A percentile compares a stretch with the other conserved stretches of the same genome.
phyloP scores from a whole-genome alignment of 2,797 vertebrate genomes.

The Tauraco hartlaubi region DNA sequence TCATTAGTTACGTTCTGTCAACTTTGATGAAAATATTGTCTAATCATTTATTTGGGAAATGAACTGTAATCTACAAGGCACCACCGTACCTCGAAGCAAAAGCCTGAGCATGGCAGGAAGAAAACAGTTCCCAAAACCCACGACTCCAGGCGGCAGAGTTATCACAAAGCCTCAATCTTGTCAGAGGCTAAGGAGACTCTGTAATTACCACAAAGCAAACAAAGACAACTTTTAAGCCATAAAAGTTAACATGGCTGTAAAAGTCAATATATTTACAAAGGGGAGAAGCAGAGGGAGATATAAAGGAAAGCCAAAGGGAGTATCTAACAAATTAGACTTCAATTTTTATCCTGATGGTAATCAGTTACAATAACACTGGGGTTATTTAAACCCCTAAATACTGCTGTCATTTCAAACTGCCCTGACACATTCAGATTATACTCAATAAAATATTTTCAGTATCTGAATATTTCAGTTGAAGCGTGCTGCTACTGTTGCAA shows the following conservation, averaged over 20 bases:
- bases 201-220: constrained; percentile 37
- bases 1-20: background rate
- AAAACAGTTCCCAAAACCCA: constrained; percentile 7
- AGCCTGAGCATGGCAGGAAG: background rate
- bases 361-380: constrained; percentile 23
- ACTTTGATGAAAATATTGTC: background rate
- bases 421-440: background rate
- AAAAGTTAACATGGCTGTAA: constrained; percentile 6
- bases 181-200: background rate
- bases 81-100: background rate
- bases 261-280: constrained; percentile 53
- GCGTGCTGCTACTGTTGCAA: background rate
- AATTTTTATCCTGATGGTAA: constrained; percentile 3
- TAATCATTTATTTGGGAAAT: constrained; percentile 3
- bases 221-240: background rate
- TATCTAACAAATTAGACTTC: constrained; percentile 20
- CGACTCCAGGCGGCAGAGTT: background rate
- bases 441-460: background rate
- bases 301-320: constrained; percentile 21
- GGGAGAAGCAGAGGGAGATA: background rate
- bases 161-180: constrained; percentile 7
- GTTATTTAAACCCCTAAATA: constrained; percentile 33
- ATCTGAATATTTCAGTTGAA: background rate
- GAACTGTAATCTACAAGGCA: constrained; percentile 10
- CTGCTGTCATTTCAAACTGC: constrained; percentile 1